Evolutionary conservation across 2,797 vertebrate species (phyloP).

Genomic region (Morelia viridis): DNA sequence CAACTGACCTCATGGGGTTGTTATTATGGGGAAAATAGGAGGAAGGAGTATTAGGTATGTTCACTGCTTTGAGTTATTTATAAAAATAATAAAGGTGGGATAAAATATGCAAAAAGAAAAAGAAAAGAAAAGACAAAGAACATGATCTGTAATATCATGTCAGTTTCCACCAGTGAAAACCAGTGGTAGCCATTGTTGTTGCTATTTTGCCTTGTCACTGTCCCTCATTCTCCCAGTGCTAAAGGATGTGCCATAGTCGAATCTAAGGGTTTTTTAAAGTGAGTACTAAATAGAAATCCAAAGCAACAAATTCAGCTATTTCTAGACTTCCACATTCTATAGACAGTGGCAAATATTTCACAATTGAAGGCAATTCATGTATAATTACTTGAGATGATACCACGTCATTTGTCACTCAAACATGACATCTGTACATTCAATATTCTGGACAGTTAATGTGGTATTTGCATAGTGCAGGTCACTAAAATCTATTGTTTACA

Average conservation of each 20-base stretch:
- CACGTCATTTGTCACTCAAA: background rate
- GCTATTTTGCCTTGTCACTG: background rate
- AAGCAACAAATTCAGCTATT: background rate
- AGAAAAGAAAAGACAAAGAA: background rate
- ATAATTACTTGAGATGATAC: background rate
- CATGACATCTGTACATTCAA: background rate
- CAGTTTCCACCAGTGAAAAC: background rate
- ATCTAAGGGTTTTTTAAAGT: background rate
- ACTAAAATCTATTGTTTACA: background rate
- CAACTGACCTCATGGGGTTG: no score
- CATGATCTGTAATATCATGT: background rate
- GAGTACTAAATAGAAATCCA: background rate
- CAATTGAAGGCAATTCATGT: background rate
- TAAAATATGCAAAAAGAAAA: no score
- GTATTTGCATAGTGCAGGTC: background rate
- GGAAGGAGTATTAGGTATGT: no score
- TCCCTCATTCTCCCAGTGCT: background rate
- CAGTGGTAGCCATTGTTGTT: background rate
- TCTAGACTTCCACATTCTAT: background rate
- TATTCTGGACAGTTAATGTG: background rate
- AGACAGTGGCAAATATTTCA: background rate
- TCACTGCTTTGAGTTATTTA: no score
- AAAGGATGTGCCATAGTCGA: background rate
- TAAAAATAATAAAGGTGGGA: no score
- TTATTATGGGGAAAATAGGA: no score